These are phyloP conservation scores for Drosophila chauvacae DNA, from an alignment of 1,140 invertebrate species.

Conservation along the genomic window DNA sequence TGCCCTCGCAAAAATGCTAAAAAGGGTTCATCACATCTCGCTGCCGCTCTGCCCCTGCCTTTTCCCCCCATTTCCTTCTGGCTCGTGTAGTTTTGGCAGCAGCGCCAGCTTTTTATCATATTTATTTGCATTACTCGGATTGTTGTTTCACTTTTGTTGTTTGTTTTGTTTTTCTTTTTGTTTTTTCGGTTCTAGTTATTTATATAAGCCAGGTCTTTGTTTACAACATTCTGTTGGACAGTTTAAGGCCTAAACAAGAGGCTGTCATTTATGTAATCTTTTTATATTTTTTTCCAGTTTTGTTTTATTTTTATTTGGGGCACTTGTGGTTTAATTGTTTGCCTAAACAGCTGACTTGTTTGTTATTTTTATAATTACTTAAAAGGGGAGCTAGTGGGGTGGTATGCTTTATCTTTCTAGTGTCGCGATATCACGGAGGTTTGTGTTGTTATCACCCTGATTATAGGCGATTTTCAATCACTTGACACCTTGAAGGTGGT, in stretches of 20 bases:
- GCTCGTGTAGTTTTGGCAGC: constrained; percentile 48
- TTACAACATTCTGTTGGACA: constrained; percentile 41
- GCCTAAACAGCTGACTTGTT: constrained; percentile 17
- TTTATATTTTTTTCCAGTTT: constrained; percentile 10
- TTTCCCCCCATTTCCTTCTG: background rate
- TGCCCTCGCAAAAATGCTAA: constrained; percentile 47
- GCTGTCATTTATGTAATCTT: constrained; percentile 51
- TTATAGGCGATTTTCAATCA: constrained; percentile 34
- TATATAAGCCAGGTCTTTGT: constrained; percentile 55
- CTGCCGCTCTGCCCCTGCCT: background rate
- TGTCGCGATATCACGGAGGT: constrained; percentile 14
- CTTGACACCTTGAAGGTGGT: constrained; percentile 24
- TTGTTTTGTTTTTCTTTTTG: background rate
- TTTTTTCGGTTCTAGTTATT: constrained; percentile 46
- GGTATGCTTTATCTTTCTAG: constrained; percentile 28
- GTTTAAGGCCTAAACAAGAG: constrained; percentile 42
- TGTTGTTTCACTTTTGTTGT: constrained; percentile 25
- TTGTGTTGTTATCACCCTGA: constrained; percentile 32
- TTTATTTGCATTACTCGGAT: constrained; percentile 54
- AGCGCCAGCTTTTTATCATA: constrained; percentile 66
- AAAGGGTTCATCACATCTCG: constrained; percentile 40
- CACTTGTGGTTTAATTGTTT: constrained; percentile 28
- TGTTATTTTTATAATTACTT: constrained; percentile 4
- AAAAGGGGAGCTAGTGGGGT: background rate
- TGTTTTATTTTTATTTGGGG: constrained; percentile 27